phyloP scores from a whole-genome alignment of 2,113 vertebrate species.

The Natator depressus region DNA sequence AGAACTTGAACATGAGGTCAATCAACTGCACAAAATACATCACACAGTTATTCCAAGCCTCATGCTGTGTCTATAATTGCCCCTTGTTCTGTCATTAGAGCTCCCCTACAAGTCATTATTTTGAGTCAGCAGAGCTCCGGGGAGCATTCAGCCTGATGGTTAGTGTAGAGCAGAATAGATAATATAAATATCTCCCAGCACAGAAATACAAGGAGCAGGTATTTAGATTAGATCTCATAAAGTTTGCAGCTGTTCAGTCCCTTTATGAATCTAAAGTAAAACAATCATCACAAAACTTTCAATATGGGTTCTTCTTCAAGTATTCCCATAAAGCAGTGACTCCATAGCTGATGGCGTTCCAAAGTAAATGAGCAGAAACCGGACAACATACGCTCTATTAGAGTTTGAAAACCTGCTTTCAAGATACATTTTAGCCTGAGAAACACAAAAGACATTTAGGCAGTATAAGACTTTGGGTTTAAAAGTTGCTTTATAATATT shows the following conservation, averaged over 20 bases:
- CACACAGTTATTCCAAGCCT: constrained; percentile 74
- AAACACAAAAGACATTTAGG: background rate
- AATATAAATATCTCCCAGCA: constrained; percentile 69
- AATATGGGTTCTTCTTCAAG: constrained; percentile 31
- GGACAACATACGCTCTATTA: background rate
- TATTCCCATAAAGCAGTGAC: background rate
- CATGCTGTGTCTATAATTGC: constrained; percentile 81
- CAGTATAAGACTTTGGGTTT: constrained; percentile 15
- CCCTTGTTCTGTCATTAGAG: constrained; percentile 83
- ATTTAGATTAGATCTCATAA: constrained; percentile 69
- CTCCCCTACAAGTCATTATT: constrained; percentile 81
- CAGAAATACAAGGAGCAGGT: constrained; percentile 62
- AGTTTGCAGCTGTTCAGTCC: constrained; percentile 46
- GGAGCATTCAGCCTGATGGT: constrained; percentile 75
- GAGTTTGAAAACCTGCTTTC: constrained; percentile 4
- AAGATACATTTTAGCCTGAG: background rate
- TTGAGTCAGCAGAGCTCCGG: constrained; percentile 79
- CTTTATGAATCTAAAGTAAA: constrained; percentile 60
- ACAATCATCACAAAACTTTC: constrained; percentile 43
- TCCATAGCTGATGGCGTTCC: background rate
- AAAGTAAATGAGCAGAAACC: background rate
- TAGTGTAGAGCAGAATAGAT: constrained; percentile 70
- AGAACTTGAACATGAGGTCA: constrained; percentile 80
- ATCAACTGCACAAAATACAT: constrained; percentile 78
- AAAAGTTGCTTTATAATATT: constrained; percentile 13